A percentile compares a stretch with the other conserved stretches of the same genome.
phyloP scores from a whole-genome alignment of 2,888 invertebrate genomes.

The Agriopis marginaria region DNA sequence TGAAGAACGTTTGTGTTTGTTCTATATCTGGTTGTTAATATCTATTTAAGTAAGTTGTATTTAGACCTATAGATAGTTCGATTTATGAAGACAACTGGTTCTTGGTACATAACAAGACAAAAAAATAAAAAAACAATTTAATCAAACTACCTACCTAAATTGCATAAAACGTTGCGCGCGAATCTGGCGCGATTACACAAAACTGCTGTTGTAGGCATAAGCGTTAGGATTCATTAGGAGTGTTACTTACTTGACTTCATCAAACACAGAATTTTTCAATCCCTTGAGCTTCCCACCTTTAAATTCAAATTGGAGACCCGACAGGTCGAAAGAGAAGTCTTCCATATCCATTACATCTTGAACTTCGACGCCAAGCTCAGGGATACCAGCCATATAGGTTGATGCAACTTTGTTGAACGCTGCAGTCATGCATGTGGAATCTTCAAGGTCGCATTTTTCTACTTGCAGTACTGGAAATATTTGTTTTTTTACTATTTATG shows the following conservation, averaged over 20 bases:
- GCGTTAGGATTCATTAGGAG: too few species aligned
- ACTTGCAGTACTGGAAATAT: constrained; percentile 54
- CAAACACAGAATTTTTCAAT: constrained; percentile 51
- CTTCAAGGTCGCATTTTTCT: constrained; percentile 60
- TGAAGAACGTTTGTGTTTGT: too few species aligned
- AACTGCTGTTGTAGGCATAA: background rate
- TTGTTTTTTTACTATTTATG: background rate
- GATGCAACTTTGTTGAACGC: constrained; percentile 58
- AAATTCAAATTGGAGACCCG: constrained; percentile 60
- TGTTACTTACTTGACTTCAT: constrained; percentile 59
- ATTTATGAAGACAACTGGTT: too few species aligned
- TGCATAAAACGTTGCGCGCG: too few species aligned
- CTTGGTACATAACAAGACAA: too few species aligned
- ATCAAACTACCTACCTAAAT: too few species aligned
- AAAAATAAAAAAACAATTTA: too few species aligned
- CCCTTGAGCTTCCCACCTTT: constrained; percentile 58
- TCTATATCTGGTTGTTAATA: too few species aligned
- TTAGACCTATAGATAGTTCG: too few species aligned
- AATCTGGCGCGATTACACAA: too few species aligned
- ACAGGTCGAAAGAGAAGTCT: constrained; percentile 56
- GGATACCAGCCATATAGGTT: constrained; percentile 55
- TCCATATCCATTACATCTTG: constrained; percentile 60
- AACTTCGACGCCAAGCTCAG: constrained; percentile 56
- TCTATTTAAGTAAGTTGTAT: too few species aligned
- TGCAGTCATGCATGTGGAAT: constrained; percentile 54